phyloP scores from a whole-genome alignment of 2,888 invertebrate species.

The Chrysina gloriosa region DNA sequence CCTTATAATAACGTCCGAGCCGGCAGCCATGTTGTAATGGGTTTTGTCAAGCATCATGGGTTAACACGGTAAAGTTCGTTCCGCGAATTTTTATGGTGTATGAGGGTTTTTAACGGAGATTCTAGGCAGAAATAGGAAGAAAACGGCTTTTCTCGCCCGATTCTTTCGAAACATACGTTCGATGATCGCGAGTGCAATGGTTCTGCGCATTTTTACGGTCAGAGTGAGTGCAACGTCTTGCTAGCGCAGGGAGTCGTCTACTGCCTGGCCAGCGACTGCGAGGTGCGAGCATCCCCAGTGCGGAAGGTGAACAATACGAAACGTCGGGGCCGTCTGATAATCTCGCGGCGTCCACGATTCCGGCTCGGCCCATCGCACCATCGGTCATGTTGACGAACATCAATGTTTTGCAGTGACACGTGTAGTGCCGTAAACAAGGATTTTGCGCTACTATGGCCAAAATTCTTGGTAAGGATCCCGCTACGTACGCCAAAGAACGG shows the following conservation, averaged over 20 bases:
- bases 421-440: slow-evolving; percentile 60
- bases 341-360: slow-evolving; percentile 54
- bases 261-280: slow-evolving; percentile 61
- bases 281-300: slow-evolving; percentile 64
- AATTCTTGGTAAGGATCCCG: slow-evolving; percentile 76
- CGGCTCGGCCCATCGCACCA: slow-evolving; percentile 56
- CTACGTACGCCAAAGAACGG: slow-evolving; percentile 81
- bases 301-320: slow-evolving; percentile 64
- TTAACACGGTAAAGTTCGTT: slow-evolving; percentile 60
- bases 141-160: slow-evolving; percentile 55
- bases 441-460: slow-evolving; percentile 69
- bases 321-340: slow-evolving; percentile 58
- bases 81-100: slow-evolving; percentile 52
- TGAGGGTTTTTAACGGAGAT: slow-evolving; percentile 47
- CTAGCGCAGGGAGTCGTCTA: slow-evolving; percentile 67
- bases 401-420: slow-evolving; percentile 62
- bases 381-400: slow-evolving; percentile 62
- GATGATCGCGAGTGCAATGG: slow-evolving; percentile 61
- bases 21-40: slow-evolving; percentile 67
- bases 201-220: slow-evolving; percentile 66
- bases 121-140: slow-evolving; percentile 47
- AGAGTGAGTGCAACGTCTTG: slow-evolving; percentile 66
- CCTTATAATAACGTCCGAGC: slow-evolving; percentile 63
- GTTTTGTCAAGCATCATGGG: slow-evolving; percentile 66
- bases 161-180: slow-evolving; percentile 58